Percentiles rank a stretch among this genome's conserved stretches.
Conservation (phyloP, 2,113 vertebrate species). For the Hipposideros armiger region DNA sequence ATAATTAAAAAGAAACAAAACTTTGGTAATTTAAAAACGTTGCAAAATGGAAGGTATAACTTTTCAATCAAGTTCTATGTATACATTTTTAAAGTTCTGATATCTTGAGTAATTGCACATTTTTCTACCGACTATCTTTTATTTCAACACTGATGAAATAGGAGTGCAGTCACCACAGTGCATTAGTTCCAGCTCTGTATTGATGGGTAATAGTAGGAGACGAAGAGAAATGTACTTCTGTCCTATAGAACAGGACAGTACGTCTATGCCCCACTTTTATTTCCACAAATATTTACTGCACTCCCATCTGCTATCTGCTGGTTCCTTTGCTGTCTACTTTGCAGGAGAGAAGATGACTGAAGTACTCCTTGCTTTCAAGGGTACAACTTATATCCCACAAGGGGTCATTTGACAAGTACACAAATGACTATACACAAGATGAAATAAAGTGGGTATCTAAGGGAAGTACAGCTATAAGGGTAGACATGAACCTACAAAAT, state of each 20-base stretch:
- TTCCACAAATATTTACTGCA: not conserved
- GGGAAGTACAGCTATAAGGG: not conserved
- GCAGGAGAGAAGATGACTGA: not conserved
- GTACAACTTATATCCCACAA: not conserved
- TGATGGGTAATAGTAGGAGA: not conserved
- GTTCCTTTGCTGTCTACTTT: not conserved
- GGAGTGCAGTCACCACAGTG: not conserved
- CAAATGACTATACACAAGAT: not conserved
- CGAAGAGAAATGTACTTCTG: not conserved
- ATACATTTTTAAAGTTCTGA: not conserved
- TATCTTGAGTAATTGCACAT: not conserved
- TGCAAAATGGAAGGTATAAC: not conserved
- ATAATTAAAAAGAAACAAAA: not conserved
- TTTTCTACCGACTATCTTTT: not conserved
- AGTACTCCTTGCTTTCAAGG: not conserved
- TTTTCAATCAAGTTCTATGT: not conserved
- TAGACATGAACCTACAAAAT: not conserved
- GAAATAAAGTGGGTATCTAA: not conserved
- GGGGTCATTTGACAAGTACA: not conserved
- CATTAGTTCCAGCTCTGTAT: not conserved
- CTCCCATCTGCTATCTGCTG: not conserved
- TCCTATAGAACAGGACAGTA: not conserved
- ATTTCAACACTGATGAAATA: not conserved
- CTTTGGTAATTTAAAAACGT: not conserved
- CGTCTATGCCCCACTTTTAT: not conserved